A percentile compares a stretch with the other conserved stretches of the same genome.
Evolutionary conservation across 1,140 invertebrate species (phyloP).

Genomic region (Leptopilina clavipes): DNA sequence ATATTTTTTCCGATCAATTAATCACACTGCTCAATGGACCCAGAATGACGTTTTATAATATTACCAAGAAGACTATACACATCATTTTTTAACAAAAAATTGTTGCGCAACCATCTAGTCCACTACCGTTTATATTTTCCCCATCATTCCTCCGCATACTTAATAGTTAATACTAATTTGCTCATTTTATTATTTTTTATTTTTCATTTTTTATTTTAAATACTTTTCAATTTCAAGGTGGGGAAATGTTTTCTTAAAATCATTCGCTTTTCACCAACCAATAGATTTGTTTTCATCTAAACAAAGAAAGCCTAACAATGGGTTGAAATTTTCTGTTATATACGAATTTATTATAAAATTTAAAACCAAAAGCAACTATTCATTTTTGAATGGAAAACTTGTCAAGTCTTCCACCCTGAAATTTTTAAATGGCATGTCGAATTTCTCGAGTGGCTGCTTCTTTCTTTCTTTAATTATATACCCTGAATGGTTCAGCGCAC

Average conservation of each 20-base stretch:
- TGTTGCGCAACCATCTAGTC: constrained; percentile 14
- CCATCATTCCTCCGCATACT: no score
- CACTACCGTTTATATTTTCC: constrained; percentile 5
- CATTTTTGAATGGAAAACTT: constrained; percentile 19
- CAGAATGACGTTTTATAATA: constrained; percentile 18
- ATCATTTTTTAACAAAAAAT: constrained; percentile 9
- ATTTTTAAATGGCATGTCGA: constrained; percentile 12
- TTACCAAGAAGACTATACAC: background rate
- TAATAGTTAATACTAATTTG: no score
- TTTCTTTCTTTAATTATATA: background rate
- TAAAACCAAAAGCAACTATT: background rate
- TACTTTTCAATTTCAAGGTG: no score
- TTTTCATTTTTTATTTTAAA: no score
- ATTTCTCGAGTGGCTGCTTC: constrained; percentile 18
- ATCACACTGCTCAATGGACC: constrained; percentile 23
- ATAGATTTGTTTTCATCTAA: background rate
- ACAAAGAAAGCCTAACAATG: background rate
- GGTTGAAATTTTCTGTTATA: background rate
- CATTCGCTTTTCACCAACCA: no score
- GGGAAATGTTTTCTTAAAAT: no score
- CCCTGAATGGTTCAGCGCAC: background rate
- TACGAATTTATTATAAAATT: background rate
- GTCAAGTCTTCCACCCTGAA: background rate
- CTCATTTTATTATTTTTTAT: no score
- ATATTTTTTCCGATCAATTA: constrained; percentile 28